Percentiles rank a stretch among this genome's conserved stretches.
Conservation (phyloP, 1,140 invertebrate genomes). For the Lamellibrachia luymesi region DNA sequence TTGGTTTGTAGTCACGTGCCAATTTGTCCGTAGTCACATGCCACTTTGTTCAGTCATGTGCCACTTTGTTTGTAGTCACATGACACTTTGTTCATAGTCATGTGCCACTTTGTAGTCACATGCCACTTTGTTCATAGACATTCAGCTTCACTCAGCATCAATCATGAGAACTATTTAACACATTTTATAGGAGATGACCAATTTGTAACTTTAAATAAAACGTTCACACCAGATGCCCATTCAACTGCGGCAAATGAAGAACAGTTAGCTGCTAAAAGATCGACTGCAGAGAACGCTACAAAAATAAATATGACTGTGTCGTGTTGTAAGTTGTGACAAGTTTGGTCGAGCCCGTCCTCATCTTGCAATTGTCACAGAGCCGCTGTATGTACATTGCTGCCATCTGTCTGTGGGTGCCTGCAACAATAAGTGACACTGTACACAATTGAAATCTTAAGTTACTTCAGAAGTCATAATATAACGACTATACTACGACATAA, state of each 20-base stretch:
- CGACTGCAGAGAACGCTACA: neutral
- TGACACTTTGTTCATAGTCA: no score
- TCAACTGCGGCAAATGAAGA: neutral
- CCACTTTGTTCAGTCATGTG: no score
- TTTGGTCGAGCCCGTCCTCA: neutral
- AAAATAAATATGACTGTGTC: neutral
- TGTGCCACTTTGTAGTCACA: no score
- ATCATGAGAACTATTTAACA: no score
- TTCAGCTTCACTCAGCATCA: neutral
- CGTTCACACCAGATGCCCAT: neutral
- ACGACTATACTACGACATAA: no score
- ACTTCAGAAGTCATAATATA: no score
- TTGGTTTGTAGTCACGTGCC: no score
- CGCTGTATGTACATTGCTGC: neutral
- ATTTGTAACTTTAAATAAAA: neutral
- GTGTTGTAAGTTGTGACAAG: neutral
- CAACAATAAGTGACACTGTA: no score
- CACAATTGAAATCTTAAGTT: no score
- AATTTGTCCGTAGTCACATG: no score
- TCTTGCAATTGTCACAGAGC: neutral
- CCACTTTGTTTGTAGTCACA: no score
- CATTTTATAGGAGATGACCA: neutral
- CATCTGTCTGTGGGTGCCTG: neutral
- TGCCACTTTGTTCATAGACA: neutral
- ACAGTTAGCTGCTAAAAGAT: neutral